Evolutionary conservation across 2,888 invertebrate species (phyloP).

Genomic region (Drosophila colorata): DNA sequence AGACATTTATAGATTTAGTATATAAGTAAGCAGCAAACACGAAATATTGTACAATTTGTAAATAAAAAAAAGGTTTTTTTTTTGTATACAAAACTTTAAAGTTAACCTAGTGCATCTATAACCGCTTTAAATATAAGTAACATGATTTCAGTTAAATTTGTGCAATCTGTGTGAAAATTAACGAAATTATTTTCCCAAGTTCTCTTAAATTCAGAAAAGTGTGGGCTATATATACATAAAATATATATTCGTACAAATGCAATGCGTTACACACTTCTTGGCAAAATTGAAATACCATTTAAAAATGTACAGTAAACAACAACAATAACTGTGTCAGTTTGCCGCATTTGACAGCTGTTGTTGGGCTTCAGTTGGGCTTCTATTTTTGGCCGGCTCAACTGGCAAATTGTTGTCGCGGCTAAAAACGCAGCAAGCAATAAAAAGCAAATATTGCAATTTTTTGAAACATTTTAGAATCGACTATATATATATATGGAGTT

Average conservation of each 20-base stretch:
- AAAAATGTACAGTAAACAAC: background rate
- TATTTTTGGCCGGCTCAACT: slow-evolving; percentile 42
- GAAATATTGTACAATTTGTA: no score
- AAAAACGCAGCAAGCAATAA: slow-evolving; percentile 45
- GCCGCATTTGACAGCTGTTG: slow-evolving; percentile 56
- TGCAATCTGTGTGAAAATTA: no score
- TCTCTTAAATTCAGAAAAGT: no score
- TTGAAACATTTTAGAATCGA: slow-evolving; percentile 8
- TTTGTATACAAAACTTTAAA: background rate
- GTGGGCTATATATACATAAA: no score
- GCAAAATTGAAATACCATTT: background rate
- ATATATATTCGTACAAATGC: no score
- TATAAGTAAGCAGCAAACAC: background rate
- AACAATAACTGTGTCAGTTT: slow-evolving; percentile 5
- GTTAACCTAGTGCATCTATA: no score
- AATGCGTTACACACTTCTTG: background rate
- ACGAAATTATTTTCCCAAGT: no score
- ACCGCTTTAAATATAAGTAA: no score
- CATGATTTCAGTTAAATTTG: no score
- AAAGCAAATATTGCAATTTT: slow-evolving; percentile 21
- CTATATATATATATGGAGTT: background rate
- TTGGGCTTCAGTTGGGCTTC: slow-evolving; percentile 23
- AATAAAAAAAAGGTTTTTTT: background rate
- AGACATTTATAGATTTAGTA: background rate
- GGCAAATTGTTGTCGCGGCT: slow-evolving; percentile 51